These are phyloP conservation scores for Drosophila leonis DNA, from an alignment of 2,888 invertebrate genomes.

Conservation along the genomic window DNA sequence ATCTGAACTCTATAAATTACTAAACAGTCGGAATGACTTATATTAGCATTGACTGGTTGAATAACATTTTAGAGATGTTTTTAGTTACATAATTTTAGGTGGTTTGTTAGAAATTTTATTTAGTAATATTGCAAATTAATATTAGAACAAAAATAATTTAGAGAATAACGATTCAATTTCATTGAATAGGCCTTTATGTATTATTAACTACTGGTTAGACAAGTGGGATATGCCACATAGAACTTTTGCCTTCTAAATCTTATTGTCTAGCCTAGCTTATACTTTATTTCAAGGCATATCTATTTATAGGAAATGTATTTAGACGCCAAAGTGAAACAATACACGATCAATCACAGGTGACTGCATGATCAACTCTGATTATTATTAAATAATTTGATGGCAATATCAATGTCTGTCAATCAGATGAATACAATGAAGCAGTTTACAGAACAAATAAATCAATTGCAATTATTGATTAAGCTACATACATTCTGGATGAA, in stretches of 20 bases:
- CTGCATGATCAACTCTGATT: not conserved
- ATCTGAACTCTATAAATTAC: not conserved
- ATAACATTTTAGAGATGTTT: too few relatives aligned
- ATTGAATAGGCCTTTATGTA: not conserved
- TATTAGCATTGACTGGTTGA: not conserved
- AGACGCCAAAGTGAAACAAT: not conserved
- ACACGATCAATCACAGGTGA: not conserved
- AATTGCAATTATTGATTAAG: not conserved
- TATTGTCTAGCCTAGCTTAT: not conserved
- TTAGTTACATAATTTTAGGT: too few relatives aligned
- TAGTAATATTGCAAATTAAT: not conserved
- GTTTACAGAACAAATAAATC: not conserved
- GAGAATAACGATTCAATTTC: too few relatives aligned
- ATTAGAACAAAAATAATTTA: not conserved
- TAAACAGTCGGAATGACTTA: not conserved
- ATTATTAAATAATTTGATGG: not conserved
- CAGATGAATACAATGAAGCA: not conserved
- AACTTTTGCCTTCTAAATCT: not conserved
- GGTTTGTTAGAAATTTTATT: not conserved
- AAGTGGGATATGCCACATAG: not conserved
- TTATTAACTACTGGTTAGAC: too few relatives aligned
- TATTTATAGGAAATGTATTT: constrained; percentile 1
- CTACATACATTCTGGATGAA: not conserved
- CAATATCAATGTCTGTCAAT: constrained; percentile 1
- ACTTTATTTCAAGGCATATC: not conserved